phyloP scores from a whole-genome alignment of 2,888 invertebrate species.

The Pardosa pseudoannulata region DNA sequence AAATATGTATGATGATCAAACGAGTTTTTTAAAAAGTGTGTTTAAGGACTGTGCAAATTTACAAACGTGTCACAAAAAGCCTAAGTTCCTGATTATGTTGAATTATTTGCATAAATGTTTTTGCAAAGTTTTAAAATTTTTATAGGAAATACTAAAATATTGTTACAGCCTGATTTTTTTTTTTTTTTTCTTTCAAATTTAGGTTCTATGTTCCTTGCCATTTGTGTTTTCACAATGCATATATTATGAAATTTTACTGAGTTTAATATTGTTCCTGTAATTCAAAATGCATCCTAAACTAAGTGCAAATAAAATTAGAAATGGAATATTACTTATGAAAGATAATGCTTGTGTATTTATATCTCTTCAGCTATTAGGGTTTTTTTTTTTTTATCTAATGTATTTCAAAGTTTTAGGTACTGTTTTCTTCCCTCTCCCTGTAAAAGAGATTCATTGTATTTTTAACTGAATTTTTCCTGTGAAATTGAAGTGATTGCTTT shows the following conservation, averaged over 20 bases:
- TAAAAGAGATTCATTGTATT: no score
- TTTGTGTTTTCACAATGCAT: not conserved
- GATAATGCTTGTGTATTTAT: not conserved
- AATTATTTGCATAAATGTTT: not conserved
- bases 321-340: conserved; percentile 1
- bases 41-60: no score
- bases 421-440: no score
- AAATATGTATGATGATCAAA: no score
- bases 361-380: no score
- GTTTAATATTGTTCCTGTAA: not conserved
- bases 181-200: not conserved
- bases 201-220: conserved; percentile 2
- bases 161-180: not conserved
- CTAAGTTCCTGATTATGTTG: not conserved
- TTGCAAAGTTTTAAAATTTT: not conserved
- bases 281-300: not conserved
- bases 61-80: no score
- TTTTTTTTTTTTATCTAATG: no score
- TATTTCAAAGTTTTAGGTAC: no score
- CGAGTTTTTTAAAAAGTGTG: no score
- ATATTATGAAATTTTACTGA: not conserved
- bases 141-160: not conserved
- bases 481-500: no score
- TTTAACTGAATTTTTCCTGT: no score
- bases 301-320: not conserved